Evolutionary conservation across 1,140 invertebrate genomes (phyloP).

Genomic region (Aphidius ervi): DNA sequence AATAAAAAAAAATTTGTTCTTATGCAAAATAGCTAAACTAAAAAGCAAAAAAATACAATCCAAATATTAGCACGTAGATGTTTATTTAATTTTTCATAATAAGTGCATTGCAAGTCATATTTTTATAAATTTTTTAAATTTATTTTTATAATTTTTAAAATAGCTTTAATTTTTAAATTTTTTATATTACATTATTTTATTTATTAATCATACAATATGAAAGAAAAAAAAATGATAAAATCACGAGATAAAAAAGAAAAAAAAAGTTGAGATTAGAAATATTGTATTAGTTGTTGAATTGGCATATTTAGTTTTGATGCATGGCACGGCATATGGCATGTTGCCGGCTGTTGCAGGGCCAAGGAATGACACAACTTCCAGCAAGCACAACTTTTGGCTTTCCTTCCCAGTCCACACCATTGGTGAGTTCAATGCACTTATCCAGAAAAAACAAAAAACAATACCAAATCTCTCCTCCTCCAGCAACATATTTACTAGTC

Average conservation of each 20-base stretch:
- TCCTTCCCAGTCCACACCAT: slow-evolving; percentile 39
- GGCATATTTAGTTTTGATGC: slow-evolving; percentile 46
- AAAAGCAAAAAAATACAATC: not conserved
- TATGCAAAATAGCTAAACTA: not conserved
- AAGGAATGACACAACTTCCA: slow-evolving; percentile 53
- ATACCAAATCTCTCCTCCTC: no score
- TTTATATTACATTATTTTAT: not conserved
- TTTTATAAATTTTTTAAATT: not conserved
- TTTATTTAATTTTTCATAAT: not conserved
- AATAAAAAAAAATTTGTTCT: slow-evolving; percentile 6
- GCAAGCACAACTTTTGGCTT: slow-evolving; percentile 43
- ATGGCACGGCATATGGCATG: slow-evolving; percentile 52
- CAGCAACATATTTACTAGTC: no score
- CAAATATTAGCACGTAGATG: not conserved
- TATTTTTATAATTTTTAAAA: not conserved
- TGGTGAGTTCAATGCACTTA: slow-evolving; percentile 43
- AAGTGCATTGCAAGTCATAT: not conserved
- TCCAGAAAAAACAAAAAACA: no score
- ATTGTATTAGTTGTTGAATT: slow-evolving; percentile 17
- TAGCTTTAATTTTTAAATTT: not conserved
- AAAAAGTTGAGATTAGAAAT: no score
- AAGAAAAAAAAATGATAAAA: not conserved
- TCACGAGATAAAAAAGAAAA: not conserved
- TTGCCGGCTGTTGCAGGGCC: slow-evolving; percentile 53
- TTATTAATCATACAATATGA: not conserved